Conservation (phyloP, 2,888 invertebrate species). For the Tineola bisselliella region DNA sequence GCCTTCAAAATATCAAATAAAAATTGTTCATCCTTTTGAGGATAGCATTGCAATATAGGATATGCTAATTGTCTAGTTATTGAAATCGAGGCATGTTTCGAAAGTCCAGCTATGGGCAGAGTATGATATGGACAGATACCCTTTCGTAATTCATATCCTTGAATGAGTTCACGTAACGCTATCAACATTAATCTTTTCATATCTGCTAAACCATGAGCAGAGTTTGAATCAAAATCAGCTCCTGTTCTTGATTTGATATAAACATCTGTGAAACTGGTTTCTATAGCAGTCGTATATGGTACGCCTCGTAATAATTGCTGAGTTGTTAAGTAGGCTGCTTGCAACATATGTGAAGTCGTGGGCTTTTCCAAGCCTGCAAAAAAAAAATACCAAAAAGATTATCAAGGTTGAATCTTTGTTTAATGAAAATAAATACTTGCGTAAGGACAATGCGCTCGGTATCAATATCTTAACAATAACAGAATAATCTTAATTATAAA, state of each 20-base stretch:
- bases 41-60: constrained; percentile 32
- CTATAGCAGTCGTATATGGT: constrained; percentile 60
- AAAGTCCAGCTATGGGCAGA: constrained; percentile 51
- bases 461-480: no score
- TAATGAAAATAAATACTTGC: no score
- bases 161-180: constrained; percentile 29
- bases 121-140: constrained; percentile 31
- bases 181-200: constrained; percentile 59
- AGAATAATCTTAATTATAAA: no score
- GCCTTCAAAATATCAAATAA: constrained; percentile 32
- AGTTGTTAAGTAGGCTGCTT: constrained; percentile 70
- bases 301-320: constrained; percentile 74
- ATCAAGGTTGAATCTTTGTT: no score
- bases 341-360: constrained; percentile 71
- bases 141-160: constrained; percentile 20
- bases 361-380: constrained; percentile 67
- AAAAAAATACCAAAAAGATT: no score
- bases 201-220: constrained; percentile 50
- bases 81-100: constrained; percentile 57
- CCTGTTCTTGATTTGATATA: constrained; percentile 69
- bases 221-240: constrained; percentile 38
- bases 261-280: constrained; percentile 70
- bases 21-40: constrained; percentile 16
- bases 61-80: constrained; percentile 66
- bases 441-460: no score